Conservation (phyloP, 2,888 invertebrate genomes). For the Idaea aversata region DNA sequence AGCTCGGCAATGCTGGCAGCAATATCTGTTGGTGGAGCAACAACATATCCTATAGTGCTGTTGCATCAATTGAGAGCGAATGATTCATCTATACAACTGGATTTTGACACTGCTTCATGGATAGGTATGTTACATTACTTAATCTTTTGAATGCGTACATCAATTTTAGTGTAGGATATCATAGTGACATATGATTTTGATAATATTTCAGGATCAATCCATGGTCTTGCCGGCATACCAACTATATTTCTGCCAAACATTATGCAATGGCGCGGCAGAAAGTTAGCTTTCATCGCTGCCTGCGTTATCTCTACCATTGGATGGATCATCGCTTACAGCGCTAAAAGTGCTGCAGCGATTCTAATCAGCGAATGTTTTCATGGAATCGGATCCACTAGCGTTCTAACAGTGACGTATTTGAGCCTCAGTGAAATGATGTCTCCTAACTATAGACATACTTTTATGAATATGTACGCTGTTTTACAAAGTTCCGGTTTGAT, state of each 20-base stretch:
- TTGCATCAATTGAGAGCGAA: background rate
- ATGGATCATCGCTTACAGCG: constrained; percentile 27
- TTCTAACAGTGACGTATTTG: constrained; percentile 24
- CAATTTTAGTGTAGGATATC: too few relatives aligned
- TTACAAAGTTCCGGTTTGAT: constrained; percentile 27
- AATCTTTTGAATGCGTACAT: too few relatives aligned
- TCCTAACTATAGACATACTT: constrained; percentile 25
- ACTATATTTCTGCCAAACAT: constrained; percentile 28
- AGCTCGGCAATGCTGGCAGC: background rate
- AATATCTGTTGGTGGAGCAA: background rate
- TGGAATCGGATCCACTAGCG: constrained; percentile 28
- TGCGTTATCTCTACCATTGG: constrained; percentile 28
- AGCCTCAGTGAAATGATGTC: constrained; percentile 32
- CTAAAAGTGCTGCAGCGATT: constrained; percentile 14
- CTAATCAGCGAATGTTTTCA: constrained; percentile 31
- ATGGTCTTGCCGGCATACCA: constrained; percentile 34
- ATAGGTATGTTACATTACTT: background rate
- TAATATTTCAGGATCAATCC: constrained; percentile 26
- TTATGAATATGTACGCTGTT: constrained; percentile 20
- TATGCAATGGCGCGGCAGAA: constrained; percentile 35
- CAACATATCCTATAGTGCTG: background rate
- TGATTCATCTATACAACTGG: background rate
- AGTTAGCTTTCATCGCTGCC: constrained; percentile 26
- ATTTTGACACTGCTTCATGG: background rate
- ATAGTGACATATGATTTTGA: background rate